Base-by-base conservation (phyloP, 2,888 invertebrate species). In the Cerastis leucographa region DNA sequence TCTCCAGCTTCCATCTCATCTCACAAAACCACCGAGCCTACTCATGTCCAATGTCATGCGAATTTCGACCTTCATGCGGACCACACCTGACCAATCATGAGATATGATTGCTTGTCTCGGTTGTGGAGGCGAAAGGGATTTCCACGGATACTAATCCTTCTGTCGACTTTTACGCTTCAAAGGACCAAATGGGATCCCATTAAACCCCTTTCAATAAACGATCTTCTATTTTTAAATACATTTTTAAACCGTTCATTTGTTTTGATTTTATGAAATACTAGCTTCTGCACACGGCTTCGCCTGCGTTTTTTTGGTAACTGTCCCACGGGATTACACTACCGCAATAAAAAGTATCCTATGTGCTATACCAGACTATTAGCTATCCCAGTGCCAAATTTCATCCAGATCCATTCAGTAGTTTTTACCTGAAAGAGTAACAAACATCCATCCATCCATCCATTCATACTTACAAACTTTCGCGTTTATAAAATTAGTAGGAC, bases 101-200 rank as follows among this genome's bases (percentile, higher is more conserved):
- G 29, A 56, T 78, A 59, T n/a, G 14, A 17, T 77, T 17, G 14
- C 51, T 51, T 17, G 11, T 42, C n/a, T 25, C 46, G 8, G 12
- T 49, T 29, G n/a, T 42, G 56, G 14, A 59, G 1, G 5, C 42
- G 42, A 76, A 79, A 51, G 42, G 70, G 19, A 42, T 49, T 59
- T 35, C 7, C 35, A 29, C 49, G 68, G 79, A 61, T 68, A 56
- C 3, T 29, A 35, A 51, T 62, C 44, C 6, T 40, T 59, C 67
- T 68, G 68, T 44, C 76, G 19, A 59, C 29, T 59, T 5, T 29
- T 76, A 11, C 44, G 35, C 12, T 44, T 62, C 35, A 35, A 25
- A 70, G 51, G 51, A 51, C 22, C 70, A 17, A 69, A 62, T 62
- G 22, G 14, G 4, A 44, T 44, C 12, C 49, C 42, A 6, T 29